phyloP scores from a whole-genome alignment of 2,888 invertebrate species.

The Glyphotaelius pellucidus region DNA sequence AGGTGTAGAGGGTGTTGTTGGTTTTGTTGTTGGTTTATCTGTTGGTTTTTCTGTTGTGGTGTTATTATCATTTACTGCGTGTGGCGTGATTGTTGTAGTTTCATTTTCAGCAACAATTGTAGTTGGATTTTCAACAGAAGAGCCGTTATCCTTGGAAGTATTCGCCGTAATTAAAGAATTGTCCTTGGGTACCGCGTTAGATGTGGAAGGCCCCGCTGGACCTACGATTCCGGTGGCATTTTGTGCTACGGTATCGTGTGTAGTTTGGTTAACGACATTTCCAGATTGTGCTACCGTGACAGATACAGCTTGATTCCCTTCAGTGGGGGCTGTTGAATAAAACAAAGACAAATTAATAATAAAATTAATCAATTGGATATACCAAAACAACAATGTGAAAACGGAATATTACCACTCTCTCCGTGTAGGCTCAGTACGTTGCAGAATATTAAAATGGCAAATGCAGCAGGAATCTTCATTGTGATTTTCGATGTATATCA shows the following conservation, averaged over 20 bases:
- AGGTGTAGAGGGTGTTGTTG: background rate
- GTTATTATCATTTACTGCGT: background rate
- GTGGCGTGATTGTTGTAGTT: background rate
- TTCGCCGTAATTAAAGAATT: background rate
- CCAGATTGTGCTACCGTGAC: background rate
- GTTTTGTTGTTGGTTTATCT: background rate
- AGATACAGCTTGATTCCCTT: background rate
- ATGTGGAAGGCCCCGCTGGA: background rate
- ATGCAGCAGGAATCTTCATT: constrained; percentile 34
- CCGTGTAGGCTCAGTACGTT: constrained; percentile 18
- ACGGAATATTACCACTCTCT: constrained; percentile 23
- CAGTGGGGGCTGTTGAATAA: background rate
- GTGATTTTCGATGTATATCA: background rate
- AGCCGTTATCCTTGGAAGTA: background rate
- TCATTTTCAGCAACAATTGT: background rate
- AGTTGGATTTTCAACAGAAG: background rate
- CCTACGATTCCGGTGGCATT: background rate
- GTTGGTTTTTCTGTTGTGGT: background rate
- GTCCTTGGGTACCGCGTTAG: background rate
- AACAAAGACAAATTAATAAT: constrained; percentile 4
- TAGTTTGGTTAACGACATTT: background rate
- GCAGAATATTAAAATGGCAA: constrained; percentile 29
- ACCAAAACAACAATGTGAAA: background rate
- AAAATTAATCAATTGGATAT: background rate
- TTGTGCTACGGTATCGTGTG: background rate